Evolutionary conservation across 2,113 vertebrate species (phyloP), one percentile per base, ranked within the genome.

Genomic region (Haemorhous mexicanus): DNA sequence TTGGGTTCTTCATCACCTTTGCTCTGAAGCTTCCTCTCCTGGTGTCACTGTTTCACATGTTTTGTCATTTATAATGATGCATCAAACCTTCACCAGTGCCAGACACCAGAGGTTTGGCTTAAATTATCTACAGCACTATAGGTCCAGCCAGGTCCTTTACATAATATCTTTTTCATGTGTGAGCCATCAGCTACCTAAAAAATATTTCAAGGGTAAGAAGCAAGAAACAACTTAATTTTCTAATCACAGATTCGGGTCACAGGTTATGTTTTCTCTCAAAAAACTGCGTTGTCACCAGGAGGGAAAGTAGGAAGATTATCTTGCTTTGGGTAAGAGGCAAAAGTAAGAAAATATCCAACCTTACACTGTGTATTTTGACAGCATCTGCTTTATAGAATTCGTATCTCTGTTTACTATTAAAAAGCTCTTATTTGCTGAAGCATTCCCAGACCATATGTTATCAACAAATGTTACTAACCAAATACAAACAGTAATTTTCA

Each of bases 401-500:
- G 35, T 96, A 96, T 97, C 97, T 98, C 97, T 98, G 97, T 98
- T 98, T 98, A 98, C 98, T 98, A 97, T 98, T 98, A 98, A 98
- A 98, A 98, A 97, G 92, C 94, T 97, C 97, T 97, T 98, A 98
- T 98, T 98, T 98, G 98, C 96, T 67, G 97, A 98, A 98, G 97
- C 96, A 96, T 98, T 97, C 95, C 96, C 96, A 97, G 97, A 98
- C 98, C 98, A 98, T 98, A 98, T 98, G 98, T 95, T 98, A 97
- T 97, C 97, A 97, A 97, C 98, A 98, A 98, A 98, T 98, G 97
- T 98, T 98, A 96, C 97, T 97, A 98, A 97, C 97, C 97, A 97
- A 98, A 98, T 98, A 98, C 97, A 97, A 98, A 98, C 96, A 98
- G 97, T 97, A 95, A 98, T 98, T 98, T 98, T 98, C 97, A 98